A percentile compares a stretch with the other conserved stretches of the same genome.
Evolutionary conservation across 2,113 vertebrate genomes (phyloP).

Genomic region (Paramormyrops kingsleyae): DNA sequence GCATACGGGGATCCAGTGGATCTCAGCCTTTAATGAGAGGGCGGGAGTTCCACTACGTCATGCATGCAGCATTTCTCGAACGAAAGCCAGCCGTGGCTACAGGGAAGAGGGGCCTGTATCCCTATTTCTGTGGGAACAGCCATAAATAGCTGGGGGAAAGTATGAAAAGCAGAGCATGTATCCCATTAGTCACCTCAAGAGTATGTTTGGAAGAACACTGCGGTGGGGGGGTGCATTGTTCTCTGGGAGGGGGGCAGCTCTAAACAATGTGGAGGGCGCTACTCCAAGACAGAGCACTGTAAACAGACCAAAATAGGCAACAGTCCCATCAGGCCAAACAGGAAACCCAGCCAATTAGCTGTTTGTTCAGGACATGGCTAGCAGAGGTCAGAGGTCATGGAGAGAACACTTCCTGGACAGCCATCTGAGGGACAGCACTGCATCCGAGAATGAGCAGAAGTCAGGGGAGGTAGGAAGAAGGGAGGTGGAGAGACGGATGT

Average conservation of each 20-base stretch:
- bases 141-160: slow-evolving; percentile 41
- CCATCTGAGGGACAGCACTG: slow-evolving; percentile 42
- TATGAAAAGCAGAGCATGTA: slow-evolving; percentile 25
- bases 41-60: not conserved
- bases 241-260: slow-evolving; percentile 29
- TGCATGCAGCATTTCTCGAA: not conserved
- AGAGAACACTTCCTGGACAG: slow-evolving; percentile 64
- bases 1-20: not conserved
- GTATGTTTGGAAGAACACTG: slow-evolving; percentile 28
- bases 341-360: slow-evolving; percentile 71
- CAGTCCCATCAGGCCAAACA: slow-evolving; percentile 68
- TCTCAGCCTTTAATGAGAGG: not conserved
- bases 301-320: slow-evolving; percentile 67
- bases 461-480: slow-evolving; percentile 20
- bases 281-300: slow-evolving; percentile 41
- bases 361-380: slow-evolving; percentile 62
- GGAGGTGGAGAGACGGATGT: slow-evolving; percentile 11
- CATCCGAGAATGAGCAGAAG: slow-evolving; percentile 45
- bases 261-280: slow-evolving; percentile 47
- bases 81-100: not conserved
- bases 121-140: slow-evolving; percentile 34
- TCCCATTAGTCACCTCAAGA: slow-evolving; percentile 29
- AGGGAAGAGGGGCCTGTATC: slow-evolving; percentile 29
- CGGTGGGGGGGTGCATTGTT: slow-evolving; percentile 47
- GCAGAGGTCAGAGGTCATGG: slow-evolving; percentile 54